Base-by-base conservation (phyloP, 1,140 invertebrate species). In the Zaprionus nigranus region DNA sequence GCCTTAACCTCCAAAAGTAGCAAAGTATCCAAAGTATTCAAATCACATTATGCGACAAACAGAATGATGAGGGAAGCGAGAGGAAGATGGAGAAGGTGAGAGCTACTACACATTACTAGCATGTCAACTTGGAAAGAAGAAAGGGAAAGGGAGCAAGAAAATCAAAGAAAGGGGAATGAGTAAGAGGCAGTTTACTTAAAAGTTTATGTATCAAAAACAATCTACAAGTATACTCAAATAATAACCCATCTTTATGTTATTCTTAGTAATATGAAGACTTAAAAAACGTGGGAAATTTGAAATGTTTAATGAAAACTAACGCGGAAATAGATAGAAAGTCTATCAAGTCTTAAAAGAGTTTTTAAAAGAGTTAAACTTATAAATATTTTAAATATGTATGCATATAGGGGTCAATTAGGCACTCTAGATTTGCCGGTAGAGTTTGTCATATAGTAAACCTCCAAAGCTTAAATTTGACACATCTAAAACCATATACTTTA, bases 31-130 rank as follows among this genome's bases (percentile, higher is more conserved):
- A 26, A 63, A 65, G 60, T 20, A 64, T 34, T 36, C 53, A 75
- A 63, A 75, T 64, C 73, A 26, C 60, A 46, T 64, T 64, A 71
- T 59, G 24, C 53, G 36, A 38, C 11, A 65, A 30, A 24, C 6
- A 15, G 13, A 38, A 15, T 13, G 34, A 13, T 11, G 11, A 13
- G 34, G 36, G 13, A 4, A 15, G 13, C 13, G n/a, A 36, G n/a
- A 3, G 5, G 1, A 34, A 26, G 24, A 26, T 5, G 4, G 24
- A 26, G 24, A 5, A 26, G 24, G n/a, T 24, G n/a, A 6, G 5
- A 24, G 20, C 1, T 11, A 9, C n/a, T n/a, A 54, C 11, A 53
- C 15, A 22, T 56, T 56, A 30, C 26, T 30, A 17, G 6, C 5
- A 30, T n/a, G 5, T 17, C 28, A 26, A 51, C n/a, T 46, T n/a